These are phyloP conservation scores for Nothobranchius furzeri DNA, from an alignment of 2,113 vertebrate species.

Conservation along the genomic window DNA sequence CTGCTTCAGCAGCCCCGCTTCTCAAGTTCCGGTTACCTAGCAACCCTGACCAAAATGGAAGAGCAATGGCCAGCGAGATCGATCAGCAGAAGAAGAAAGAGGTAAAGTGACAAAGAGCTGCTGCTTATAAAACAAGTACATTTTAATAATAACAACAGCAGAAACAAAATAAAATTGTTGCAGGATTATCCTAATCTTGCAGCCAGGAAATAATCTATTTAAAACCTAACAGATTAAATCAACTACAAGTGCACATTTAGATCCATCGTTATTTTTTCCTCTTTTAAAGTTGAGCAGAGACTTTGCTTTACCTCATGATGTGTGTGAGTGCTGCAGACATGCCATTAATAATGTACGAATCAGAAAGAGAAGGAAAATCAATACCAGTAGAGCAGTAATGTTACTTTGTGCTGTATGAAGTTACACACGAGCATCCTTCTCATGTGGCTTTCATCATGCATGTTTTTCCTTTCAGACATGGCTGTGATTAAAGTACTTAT, in stretches of 20 bases:
- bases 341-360: slow-evolving; percentile 71
- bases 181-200: slow-evolving; percentile 4
- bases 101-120: slow-evolving; percentile 51
- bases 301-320: slow-evolving; percentile 10
- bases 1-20: slow-evolving; percentile 32
- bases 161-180: not conserved
- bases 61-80: slow-evolving; percentile 49
- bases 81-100: slow-evolving; percentile 46
- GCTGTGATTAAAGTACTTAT: not conserved
- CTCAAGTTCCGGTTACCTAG: slow-evolving; percentile 67
- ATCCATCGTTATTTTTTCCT: not conserved
- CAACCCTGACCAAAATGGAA: slow-evolving; percentile 55
- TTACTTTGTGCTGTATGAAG: slow-evolving; percentile 45
- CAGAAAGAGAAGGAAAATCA: slow-evolving; percentile 52
- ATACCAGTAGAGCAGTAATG: slow-evolving; percentile 46
- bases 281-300: slow-evolving; percentile 8
- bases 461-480: slow-evolving; percentile 7
- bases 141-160: slow-evolving; percentile 12
- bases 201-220: not conserved
- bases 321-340: slow-evolving; percentile 47
- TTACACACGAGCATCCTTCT: slow-evolving; percentile 50
- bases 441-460: slow-evolving; percentile 1
- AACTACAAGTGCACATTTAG: not conserved
- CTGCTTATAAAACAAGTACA: slow-evolving; percentile 33
- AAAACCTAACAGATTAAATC: not conserved